Evolutionary conservation across 2,888 invertebrate genomes (phyloP).

Genomic region (Caradrina kadenii): DNA sequence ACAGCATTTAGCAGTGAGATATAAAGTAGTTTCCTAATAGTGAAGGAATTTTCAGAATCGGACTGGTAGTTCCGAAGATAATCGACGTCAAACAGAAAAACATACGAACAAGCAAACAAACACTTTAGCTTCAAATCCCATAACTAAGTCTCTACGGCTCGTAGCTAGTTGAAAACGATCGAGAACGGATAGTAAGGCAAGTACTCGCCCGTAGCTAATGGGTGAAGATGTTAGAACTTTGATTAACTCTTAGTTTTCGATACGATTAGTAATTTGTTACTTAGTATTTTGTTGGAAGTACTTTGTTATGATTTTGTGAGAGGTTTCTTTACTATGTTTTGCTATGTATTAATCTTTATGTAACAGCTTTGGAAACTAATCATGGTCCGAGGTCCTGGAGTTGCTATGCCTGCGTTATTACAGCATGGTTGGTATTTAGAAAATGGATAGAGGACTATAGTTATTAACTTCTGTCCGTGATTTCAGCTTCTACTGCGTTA

Average conservation of each 20-base stretch:
- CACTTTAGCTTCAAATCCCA: background rate
- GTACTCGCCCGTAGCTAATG: slow-evolving; percentile 65
- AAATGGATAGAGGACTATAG: too few species aligned
- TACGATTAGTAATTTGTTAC: slow-evolving; percentile 54
- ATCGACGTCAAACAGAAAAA: too few species aligned
- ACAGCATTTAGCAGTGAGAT: too few species aligned
- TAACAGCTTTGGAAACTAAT: background rate
- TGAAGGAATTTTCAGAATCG: too few species aligned
- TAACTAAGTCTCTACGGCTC: slow-evolving; percentile 4
- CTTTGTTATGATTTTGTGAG: slow-evolving; percentile 40
- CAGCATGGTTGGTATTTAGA: too few species aligned
- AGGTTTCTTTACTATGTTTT: background rate
- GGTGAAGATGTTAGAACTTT: slow-evolving; percentile 72
- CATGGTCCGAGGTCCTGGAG: background rate
- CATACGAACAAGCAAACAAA: too few species aligned
- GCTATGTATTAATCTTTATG: background rate
- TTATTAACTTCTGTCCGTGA: too few species aligned
- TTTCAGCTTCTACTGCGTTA: too few species aligned
- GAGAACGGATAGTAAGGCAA: slow-evolving; percentile 55
- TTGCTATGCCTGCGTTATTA: too few species aligned
- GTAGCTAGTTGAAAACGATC: slow-evolving; percentile 21
- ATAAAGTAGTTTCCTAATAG: too few species aligned
- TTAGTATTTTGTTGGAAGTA: slow-evolving; percentile 32
- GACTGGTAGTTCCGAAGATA: too few species aligned
- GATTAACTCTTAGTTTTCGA: slow-evolving; percentile 72